Evolutionary conservation across 1,140 invertebrate genomes (phyloP), one percentile per base, ranked within the genome.

Genomic region (Brachionus manjavacas): DNA sequence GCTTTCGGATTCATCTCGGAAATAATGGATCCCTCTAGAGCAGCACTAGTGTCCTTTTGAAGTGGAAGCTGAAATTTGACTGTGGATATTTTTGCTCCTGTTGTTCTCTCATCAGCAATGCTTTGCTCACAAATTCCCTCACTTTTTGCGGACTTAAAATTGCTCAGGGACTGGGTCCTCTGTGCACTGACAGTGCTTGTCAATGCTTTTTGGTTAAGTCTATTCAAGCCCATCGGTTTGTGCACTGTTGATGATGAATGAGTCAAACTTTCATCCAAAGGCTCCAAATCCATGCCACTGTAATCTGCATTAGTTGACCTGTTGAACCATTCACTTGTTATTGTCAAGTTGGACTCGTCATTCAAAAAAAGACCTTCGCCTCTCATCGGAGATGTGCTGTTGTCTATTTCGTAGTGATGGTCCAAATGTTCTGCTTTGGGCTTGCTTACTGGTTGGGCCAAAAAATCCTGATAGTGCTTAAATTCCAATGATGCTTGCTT

Each of bases 361-460:
- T 81, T 81, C 31, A 81, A 46, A 64, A 81, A 81, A 25, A 81
- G 79, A n/a, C 79, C 79, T 12, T 60, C 79, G 52, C 79, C 79
- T 46, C 52, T 43, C 52, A 64, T 81, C 11, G 79, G 79, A 23
- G 72, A 76, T 49, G 72, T 76, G 46, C 72, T 76, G 41, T 76
- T 76, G 41, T 76, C 72, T 12, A 76, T 76, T 76, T 76, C 72
- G 31, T 76, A 76, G 20, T 76, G 72, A 52, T 76, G 39, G 20
- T 76, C 72, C 25, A 49, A 12, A n/a, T 76, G 46, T 4, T 76
- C 43, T 35, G 20, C 8, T 12, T 76, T 76, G 4, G 20, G 12
- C n/a, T 76, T 76, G 20, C 12, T 25, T 25, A 14, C 12, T 23
- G 72, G 72, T 46, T 76, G 72, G 49, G 23, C 25, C 12, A 49